Base-by-base conservation (phyloP, 1,140 invertebrate species). In the Drosophila funebris region DNA sequence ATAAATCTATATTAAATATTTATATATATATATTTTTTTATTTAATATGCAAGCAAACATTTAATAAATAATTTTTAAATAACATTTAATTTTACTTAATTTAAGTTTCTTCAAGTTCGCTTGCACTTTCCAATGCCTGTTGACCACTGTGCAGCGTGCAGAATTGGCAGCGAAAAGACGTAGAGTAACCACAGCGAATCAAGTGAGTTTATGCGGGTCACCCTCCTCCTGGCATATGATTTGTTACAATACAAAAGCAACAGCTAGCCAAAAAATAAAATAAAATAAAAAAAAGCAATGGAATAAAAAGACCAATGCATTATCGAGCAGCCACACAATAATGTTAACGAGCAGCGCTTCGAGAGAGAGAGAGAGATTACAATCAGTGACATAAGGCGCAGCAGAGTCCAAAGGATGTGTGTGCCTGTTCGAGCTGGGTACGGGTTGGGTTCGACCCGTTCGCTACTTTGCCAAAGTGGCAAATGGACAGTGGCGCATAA, bases 301-400 rank as follows among this genome's bases (percentile, higher is more conserved):
- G 60, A 85, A 44, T n/a, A n/a, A 29, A 70, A 71, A 64, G 78
- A 71, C 61, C 82, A 78, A 85, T 87, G 69, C 81, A 74, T 68
- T 66, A 77, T 74, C 61, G 41, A 43, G 54, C 31, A 37, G 66
- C 44, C 70, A 68, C 71, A 81, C 76, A 83, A 78, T 78, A 82
- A 76, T 78, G 82, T 77, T 87, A 85, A 85, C 81, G 77, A 85
- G 82, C 77, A 68, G 81, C 82, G 69, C 76, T 76, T 43, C 44
- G 18, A 43, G 22, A n/a, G n/a, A n/a, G n/a, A n/a, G n/a, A n/a
- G n/a, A n/a, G n/a, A 72, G 81, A 85, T 85, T 85, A 81, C 82
- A 87, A 85, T 85, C 81, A 85, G 82, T 87, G 81, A 87, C 81
- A 87, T 73, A 85, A 85, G 81, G 81, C 80, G 74, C 74, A 53